These are phyloP conservation scores for Telenomus remus DNA, from an alignment of 1,140 invertebrate genomes.

Conservation along the genomic window DNA sequence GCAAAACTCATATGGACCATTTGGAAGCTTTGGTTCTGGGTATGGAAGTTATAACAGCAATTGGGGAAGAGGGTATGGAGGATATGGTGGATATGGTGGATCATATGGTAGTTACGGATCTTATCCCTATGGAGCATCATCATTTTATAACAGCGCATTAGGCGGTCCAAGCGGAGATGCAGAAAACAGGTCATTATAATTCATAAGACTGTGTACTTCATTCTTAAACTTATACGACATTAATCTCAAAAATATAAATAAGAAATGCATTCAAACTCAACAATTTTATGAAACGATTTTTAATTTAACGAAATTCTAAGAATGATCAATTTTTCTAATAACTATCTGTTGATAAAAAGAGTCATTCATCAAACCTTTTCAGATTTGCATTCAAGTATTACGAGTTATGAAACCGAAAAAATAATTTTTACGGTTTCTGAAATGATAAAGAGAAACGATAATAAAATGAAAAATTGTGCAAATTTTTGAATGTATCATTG, in stretches of 20 bases:
- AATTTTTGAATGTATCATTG: too few species aligned
- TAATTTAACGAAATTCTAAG: too few species aligned
- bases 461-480: too few species aligned
- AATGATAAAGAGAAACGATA: too few species aligned
- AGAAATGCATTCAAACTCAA: too few species aligned
- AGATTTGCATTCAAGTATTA: neutral
- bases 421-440: too few species aligned
- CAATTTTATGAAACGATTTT: too few species aligned
- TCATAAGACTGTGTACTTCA: too few species aligned
- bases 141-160: slow-evolving; percentile 66
- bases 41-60: slow-evolving; percentile 60
- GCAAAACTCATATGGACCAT: slow-evolving; percentile 58
- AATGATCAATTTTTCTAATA: too few species aligned
- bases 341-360: neutral
- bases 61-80: slow-evolving; percentile 56
- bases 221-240: neutral
- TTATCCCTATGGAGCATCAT: slow-evolving; percentile 64
- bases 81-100: slow-evolving; percentile 58
- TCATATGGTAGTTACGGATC: slow-evolving; percentile 61
- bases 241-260: too few species aligned
- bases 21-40: slow-evolving; percentile 59
- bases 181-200: slow-evolving; percentile 77
- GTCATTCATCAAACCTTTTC: neutral
- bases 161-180: slow-evolving; percentile 77
- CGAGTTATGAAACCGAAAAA: neutral